Evolutionary conservation across 1,140 invertebrate species (phyloP).

Genomic region (Littorina saxatilis): DNA sequence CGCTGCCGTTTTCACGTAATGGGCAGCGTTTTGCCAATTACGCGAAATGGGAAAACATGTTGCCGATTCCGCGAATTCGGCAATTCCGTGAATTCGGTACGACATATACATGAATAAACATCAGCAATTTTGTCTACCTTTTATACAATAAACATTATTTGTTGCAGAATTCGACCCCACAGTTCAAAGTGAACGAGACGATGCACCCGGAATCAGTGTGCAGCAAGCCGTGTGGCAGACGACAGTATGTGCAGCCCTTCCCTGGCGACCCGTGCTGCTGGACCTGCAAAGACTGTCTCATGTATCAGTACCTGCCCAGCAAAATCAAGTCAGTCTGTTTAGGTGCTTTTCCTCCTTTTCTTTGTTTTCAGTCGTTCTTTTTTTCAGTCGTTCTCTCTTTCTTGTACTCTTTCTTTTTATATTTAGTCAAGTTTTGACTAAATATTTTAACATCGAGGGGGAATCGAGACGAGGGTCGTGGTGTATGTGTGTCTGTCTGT

Average conservation of each 20-base stretch:
- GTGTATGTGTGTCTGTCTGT: too few relatives aligned
- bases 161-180: constrained; percentile 58
- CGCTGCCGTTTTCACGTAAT: too few relatives aligned
- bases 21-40: too few relatives aligned
- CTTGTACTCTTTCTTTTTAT: background rate
- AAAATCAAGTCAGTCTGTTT: constrained; percentile 75
- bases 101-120: too few relatives aligned
- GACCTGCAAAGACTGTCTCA: constrained; percentile 95
- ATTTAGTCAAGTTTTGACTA: too few relatives aligned
- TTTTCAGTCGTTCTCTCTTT: background rate
- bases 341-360: background rate
- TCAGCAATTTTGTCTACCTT: too few relatives aligned
- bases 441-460: too few relatives aligned
- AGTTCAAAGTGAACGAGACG: constrained; percentile 78
- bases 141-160: too few relatives aligned
- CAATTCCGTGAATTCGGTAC: too few relatives aligned
- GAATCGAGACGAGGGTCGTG: too few relatives aligned
- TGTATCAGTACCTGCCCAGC: constrained; percentile 86
- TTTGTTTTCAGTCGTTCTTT: background rate
- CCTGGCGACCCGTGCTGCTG: constrained; percentile 96
- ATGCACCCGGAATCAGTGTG: constrained; percentile 91
- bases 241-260: constrained; percentile 93
- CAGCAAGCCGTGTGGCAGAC: constrained; percentile 88
- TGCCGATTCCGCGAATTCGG: too few relatives aligned
- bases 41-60: too few relatives aligned